A percentile compares a stretch with the other conserved stretches of the same genome.
phyloP scores from a whole-genome alignment of 2,797 vertebrate species.

The Hyperoplus lanceolatus region DNA sequence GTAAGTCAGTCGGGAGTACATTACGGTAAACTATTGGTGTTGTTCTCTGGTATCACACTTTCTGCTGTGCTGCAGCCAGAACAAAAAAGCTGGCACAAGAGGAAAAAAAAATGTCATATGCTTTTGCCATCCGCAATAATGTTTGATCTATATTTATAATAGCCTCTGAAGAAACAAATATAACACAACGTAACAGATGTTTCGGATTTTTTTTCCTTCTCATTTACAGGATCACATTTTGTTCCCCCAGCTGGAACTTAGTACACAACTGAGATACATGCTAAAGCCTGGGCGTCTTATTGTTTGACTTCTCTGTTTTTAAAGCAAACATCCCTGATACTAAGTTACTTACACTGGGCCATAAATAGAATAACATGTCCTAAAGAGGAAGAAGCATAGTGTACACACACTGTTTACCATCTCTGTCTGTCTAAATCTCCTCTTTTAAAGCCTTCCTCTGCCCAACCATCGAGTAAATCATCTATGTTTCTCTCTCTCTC shows the following conservation, averaged over 20 bases:
- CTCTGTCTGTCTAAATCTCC: not conserved
- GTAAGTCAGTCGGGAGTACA: too few species aligned
- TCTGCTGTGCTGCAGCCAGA: not conserved
- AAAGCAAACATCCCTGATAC: conserved; percentile 28
- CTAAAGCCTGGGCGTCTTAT: conserved; percentile 13
- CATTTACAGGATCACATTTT: not conserved
- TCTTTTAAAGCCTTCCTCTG: conserved; percentile 7
- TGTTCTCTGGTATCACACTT: conserved; percentile 1
- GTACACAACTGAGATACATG: conserved; percentile 7
- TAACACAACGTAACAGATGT: not conserved
- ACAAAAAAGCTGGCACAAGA: not conserved
- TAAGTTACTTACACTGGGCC: conserved; percentile 2
- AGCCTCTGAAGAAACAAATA: not conserved
- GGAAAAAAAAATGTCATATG: not conserved
- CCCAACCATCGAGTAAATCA: conserved; percentile 15
- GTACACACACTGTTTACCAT: conserved; percentile 30
- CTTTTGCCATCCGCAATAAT: not conserved
- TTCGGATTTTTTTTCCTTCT: not conserved
- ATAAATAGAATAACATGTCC: conserved; percentile 9
- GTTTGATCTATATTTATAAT: not conserved
- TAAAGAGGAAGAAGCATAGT: not conserved
- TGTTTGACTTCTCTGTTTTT: conserved; percentile 27
- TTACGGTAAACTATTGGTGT: not conserved
- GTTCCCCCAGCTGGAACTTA: conserved; percentile 31
- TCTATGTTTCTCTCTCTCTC: conserved; percentile 4